phyloP scores from a whole-genome alignment of 2,888 invertebrate species.

The Eupithecia vulgata region DNA sequence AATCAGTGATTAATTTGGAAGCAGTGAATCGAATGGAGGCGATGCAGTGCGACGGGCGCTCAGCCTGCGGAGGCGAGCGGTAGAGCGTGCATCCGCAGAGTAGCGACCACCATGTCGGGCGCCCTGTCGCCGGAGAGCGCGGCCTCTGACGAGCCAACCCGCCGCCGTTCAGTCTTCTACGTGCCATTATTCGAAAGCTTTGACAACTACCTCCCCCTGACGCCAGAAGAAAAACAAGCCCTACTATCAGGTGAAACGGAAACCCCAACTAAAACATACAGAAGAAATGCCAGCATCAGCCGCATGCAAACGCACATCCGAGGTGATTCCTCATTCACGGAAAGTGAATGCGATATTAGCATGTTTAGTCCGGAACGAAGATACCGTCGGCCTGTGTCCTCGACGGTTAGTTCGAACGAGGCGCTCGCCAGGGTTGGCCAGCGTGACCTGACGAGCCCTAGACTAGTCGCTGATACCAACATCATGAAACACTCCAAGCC shows the following conservation, averaged over 20 bases:
- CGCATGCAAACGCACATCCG: constrained; percentile 63
- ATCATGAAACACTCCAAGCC: constrained; percentile 65
- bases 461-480: constrained; percentile 70
- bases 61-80: constrained; percentile 61
- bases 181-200: constrained; percentile 87
- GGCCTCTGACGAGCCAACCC: constrained; percentile 76
- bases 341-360: constrained; percentile 78
- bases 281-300: constrained; percentile 64
- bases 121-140: constrained; percentile 65
- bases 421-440: constrained; percentile 71
- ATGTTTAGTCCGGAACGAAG: constrained; percentile 71
- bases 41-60: constrained; percentile 65
- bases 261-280: constrained; percentile 61
- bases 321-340: constrained; percentile 73
- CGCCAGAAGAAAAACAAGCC: constrained; percentile 77
- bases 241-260: constrained; percentile 67
- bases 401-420: constrained; percentile 76
- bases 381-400: constrained; percentile 73
- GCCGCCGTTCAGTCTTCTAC: constrained; percentile 90
- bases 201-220: constrained; percentile 83
- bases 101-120: constrained; percentile 69
- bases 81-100: constrained; percentile 73
- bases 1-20: constrained; percentile 61
- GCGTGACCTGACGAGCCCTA: constrained; percentile 72
- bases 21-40: constrained; percentile 72